phyloP scores from a whole-genome alignment of 2,888 invertebrate species.

The Hypolimnas misippus region DNA sequence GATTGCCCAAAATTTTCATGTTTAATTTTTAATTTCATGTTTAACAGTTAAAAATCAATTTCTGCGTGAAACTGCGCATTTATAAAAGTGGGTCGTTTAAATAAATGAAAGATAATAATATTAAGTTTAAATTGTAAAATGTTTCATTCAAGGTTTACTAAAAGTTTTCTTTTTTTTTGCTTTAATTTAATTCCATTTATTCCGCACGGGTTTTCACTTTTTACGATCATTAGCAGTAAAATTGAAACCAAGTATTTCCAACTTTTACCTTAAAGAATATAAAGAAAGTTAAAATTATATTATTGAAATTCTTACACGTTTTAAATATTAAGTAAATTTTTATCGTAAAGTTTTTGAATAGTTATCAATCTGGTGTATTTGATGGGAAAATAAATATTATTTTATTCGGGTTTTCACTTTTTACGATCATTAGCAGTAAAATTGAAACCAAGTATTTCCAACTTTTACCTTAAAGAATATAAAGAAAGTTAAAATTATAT shows the following conservation, averaged over 20 bases:
- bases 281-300: background rate
- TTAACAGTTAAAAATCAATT: slow-evolving; percentile 6
- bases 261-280: too few species aligned
- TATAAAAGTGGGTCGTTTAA: slow-evolving; percentile 4
- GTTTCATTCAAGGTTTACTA: background rate
- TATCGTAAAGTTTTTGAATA: background rate
- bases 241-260: background rate
- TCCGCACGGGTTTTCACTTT: slow-evolving; percentile 6
- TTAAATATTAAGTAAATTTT: too few species aligned
- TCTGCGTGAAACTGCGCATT: slow-evolving; percentile 2
- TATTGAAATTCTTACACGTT: background rate
- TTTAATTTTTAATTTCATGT: background rate
- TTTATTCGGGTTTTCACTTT: background rate
- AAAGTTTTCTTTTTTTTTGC: slow-evolving; percentile 3
- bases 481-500: background rate
- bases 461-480: background rate
- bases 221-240: background rate
- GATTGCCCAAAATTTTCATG: background rate
- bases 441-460: background rate
- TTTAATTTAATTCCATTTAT: slow-evolving; percentile 1
- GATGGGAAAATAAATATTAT: background rate
- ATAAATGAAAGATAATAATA: slow-evolving; percentile 3
- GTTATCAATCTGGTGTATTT: background rate
- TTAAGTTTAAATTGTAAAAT: slow-evolving; percentile 9
- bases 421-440: background rate